Conservation (phyloP, 2,797 vertebrate genomes). For the Chromis chromis region DNA sequence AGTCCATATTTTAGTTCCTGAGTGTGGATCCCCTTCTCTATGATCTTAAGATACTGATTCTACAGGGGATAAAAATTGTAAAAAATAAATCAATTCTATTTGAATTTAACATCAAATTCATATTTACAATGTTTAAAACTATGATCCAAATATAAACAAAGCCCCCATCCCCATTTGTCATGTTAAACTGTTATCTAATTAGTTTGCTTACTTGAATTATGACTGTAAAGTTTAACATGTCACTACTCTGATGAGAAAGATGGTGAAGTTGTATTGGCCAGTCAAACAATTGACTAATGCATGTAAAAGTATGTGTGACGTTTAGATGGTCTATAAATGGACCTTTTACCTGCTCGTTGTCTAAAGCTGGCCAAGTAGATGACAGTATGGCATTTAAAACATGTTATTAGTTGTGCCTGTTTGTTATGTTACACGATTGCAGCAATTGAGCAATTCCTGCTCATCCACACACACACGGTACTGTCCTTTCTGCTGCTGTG, state of each 20-base stretch:
- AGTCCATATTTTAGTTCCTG: not conserved
- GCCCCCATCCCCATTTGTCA: too few species aligned
- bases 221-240: too few species aligned
- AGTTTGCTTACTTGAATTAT: not conserved
- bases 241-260: too few species aligned
- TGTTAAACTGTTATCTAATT: too few species aligned
- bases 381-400: not conserved
- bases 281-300: not conserved
- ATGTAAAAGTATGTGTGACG: not conserved
- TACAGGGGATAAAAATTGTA: not conserved
- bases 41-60: not conserved
- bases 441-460: not conserved
- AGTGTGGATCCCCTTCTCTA: not conserved
- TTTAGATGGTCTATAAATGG: not conserved
- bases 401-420: not conserved
- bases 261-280: not conserved
- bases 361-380: not conserved
- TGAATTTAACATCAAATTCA: too few species aligned
- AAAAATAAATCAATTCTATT: not conserved
- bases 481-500: slow-evolving; percentile 9
- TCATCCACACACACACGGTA: not conserved
- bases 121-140: too few species aligned
- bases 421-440: not conserved
- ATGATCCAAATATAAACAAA: too few species aligned
- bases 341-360: not conserved